phyloP scores from a whole-genome alignment of 2,888 invertebrate genomes.

The Meganola albula region DNA sequence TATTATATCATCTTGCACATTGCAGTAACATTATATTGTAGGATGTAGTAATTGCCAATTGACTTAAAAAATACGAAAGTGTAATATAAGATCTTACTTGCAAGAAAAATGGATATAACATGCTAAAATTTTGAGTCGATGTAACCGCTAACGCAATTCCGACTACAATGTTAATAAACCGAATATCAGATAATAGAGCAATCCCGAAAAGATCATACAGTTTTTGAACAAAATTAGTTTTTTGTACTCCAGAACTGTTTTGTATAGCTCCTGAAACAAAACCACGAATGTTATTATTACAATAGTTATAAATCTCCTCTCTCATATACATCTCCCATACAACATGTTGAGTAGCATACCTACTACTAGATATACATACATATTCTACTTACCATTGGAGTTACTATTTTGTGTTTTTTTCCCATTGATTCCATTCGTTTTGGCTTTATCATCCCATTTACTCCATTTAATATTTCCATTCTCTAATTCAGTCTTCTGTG shows the following conservation, averaged over 20 bases:
- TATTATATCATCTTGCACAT: too few relatives aligned
- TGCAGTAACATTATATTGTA: too few relatives aligned
- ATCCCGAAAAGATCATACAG: slow-evolving; percentile 78
- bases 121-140: slow-evolving; percentile 83
- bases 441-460: slow-evolving; percentile 38
- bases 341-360: too few relatives aligned
- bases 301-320: too few relatives aligned
- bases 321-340: too few relatives aligned
- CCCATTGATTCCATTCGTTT: too few relatives aligned
- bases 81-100: too few relatives aligned
- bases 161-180: slow-evolving; percentile 81
- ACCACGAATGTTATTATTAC: background rate
- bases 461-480: slow-evolving; percentile 29
- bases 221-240: slow-evolving; percentile 43
- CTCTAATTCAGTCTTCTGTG: slow-evolving; percentile 23
- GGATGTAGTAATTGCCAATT: too few relatives aligned
- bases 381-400: too few relatives aligned
- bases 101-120: slow-evolving; percentile 83
- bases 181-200: slow-evolving; percentile 78
- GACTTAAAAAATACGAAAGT: too few relatives aligned
- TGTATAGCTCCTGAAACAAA: slow-evolving; percentile 35
- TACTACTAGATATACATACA: too few relatives aligned
- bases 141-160: slow-evolving; percentile 82
- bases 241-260: slow-evolving; percentile 12
- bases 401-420: too few relatives aligned